phyloP scores from a whole-genome alignment of 2,113 vertebrate genomes.

The Girardinichthys multiradiatus region DNA sequence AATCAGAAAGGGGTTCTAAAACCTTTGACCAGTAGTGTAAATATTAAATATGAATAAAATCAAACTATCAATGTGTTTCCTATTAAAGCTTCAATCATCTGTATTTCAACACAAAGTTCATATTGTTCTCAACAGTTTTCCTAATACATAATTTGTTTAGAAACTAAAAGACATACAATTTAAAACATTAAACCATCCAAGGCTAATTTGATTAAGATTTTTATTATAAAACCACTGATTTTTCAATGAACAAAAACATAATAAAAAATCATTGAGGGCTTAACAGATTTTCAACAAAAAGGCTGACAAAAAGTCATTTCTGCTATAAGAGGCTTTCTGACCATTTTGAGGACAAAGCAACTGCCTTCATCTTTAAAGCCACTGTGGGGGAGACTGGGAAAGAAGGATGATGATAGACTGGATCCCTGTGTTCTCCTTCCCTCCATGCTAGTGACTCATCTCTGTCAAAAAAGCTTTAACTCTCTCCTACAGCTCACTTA shows the following conservation, averaged over 20 bases:
- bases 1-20: too few relatives aligned
- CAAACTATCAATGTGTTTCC: too few relatives aligned
- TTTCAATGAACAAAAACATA: neutral
- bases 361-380: constrained; percentile 44
- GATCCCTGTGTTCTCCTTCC: constrained; percentile 22
- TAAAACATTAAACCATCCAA: neutral
- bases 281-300: constrained; percentile 2
- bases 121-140: neutral
- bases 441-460: constrained; percentile 39
- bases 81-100: too few relatives aligned
- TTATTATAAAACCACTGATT: neutral
- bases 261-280: neutral
- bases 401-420: constrained; percentile 35
- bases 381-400: constrained; percentile 28
- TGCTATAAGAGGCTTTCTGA: constrained; percentile 23
- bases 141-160: neutral
- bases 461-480: constrained; percentile 35
- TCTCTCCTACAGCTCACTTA: constrained; percentile 33
- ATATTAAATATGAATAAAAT: too few relatives aligned
- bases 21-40: too few relatives aligned
- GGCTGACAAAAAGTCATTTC: constrained; percentile 17
- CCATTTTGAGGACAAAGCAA: constrained; percentile 12
- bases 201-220: neutral
- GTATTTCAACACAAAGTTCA: too few relatives aligned
- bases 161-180: neutral